Conservation (phyloP, 2,797 vertebrate species). For the Spheniscus humboldti region DNA sequence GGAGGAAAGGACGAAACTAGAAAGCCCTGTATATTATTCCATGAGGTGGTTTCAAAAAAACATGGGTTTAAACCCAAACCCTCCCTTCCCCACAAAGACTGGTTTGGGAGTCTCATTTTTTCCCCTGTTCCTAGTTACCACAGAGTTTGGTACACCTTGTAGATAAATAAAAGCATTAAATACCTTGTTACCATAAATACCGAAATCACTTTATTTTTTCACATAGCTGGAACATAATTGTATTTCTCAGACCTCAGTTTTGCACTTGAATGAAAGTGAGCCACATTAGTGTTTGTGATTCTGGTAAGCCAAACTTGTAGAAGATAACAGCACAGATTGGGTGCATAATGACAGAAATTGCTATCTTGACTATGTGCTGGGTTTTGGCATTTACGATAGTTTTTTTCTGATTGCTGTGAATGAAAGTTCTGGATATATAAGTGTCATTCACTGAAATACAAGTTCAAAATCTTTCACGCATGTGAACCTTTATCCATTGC, state of each 20-base stretch:
- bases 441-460: not conserved
- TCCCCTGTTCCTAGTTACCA: not conserved
- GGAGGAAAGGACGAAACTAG: not conserved
- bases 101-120: not conserved
- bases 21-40: not conserved
- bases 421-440: not conserved
- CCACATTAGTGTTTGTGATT: not conserved
- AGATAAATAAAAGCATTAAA: not conserved
- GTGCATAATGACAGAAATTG: not conserved
- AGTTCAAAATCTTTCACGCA: not conserved
- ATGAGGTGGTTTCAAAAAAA: not conserved
- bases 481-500: not conserved
- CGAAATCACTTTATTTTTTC: not conserved
- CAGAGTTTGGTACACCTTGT: not conserved
- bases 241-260: not conserved
- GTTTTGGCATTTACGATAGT: not conserved
- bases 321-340: not conserved
- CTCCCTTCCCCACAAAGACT: not conserved
- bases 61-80: not conserved
- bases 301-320: not conserved
- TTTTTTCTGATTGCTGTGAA: not conserved
- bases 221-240: not conserved
- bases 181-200: not conserved
- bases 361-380: not conserved
- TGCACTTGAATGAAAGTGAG: not conserved